phyloP scores from a whole-genome alignment of 2,888 invertebrate genomes.

The Balanococcus diminutus region DNA sequence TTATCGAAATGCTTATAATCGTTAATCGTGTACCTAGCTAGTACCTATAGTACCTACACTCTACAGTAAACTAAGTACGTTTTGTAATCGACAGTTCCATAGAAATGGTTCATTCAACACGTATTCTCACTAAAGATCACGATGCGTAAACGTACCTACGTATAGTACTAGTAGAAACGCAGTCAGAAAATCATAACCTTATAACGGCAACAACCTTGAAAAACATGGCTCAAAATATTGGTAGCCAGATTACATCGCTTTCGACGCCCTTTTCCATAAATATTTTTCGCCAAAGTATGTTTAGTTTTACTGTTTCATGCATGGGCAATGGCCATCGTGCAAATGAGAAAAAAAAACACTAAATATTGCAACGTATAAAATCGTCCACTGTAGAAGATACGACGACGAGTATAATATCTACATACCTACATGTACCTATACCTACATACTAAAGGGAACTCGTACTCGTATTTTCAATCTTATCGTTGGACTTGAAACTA shows the following conservation, averaged over 20 bases:
- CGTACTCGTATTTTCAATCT: neutral
- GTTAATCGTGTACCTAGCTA: neutral
- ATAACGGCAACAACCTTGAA: neutral
- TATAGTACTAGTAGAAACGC: too few relatives aligned
- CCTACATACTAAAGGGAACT: neutral
- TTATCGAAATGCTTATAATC: slow-evolving; percentile 3
- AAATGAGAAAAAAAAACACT: too few relatives aligned
- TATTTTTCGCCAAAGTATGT: neutral
- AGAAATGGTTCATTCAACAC: slow-evolving; percentile 11
- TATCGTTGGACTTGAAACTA: neutral
- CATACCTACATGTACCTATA: neutral
- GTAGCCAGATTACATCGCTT: neutral
- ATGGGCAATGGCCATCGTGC: neutral
- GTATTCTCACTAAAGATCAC: slow-evolving; percentile 3
- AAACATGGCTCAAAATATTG: neutral
- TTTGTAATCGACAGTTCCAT: neutral
- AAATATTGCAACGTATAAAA: neutral
- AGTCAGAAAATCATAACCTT: neutral
- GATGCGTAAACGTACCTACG: neutral
- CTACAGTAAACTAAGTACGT: too few relatives aligned
- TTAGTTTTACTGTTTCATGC: neutral
- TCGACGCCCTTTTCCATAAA: neutral
- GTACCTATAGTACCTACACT: neutral
- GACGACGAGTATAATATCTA: neutral
- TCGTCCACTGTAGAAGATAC: neutral